Conservation (phyloP, 2,113 vertebrate species). For the Procavia capensis region DNA sequence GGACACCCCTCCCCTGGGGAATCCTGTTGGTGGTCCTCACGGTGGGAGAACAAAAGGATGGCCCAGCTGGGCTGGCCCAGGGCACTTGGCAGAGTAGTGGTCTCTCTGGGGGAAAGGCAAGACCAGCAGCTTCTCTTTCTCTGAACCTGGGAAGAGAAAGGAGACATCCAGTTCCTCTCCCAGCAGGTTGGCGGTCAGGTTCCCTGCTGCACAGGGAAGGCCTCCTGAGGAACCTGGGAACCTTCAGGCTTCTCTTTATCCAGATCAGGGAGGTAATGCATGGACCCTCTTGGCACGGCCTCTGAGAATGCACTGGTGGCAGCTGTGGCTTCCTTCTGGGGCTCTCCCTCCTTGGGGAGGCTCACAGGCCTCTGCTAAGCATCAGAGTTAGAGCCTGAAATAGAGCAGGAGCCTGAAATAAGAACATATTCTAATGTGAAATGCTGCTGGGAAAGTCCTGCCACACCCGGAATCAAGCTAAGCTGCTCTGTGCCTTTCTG, state of each 20-base stretch:
- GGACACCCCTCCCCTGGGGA: background rate
- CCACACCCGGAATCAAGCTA: background rate
- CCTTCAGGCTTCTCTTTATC: background rate
- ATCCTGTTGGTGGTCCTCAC: constrained; percentile 18
- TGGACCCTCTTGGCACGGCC: background rate
- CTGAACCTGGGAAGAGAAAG: constrained; percentile 15
- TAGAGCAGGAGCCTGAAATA: constrained; percentile 29
- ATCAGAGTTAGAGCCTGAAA: constrained; percentile 63
- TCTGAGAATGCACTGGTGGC: background rate
- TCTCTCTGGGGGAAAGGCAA: constrained; percentile 80
- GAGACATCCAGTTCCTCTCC: constrained; percentile 51
- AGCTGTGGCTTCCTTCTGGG: background rate
- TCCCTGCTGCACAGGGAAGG: constrained; percentile 59
- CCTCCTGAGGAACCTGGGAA: background rate
- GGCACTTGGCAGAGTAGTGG: constrained; percentile 75
- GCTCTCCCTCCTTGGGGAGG: too few relatives aligned
- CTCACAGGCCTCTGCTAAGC: background rate
- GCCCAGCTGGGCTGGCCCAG: constrained; percentile 25
- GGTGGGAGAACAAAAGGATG: constrained; percentile 50
- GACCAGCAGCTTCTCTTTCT: constrained; percentile 37
- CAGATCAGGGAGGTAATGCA: constrained; percentile 32
- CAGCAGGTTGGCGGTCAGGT: constrained; percentile 45
- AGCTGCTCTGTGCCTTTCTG: background rate
- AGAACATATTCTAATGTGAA: constrained; percentile 20
- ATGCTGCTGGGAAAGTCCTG: background rate